Evolutionary conservation across 2,797 vertebrate species (phyloP).

Genomic region (Sebastes kiyomatsui): DNA sequence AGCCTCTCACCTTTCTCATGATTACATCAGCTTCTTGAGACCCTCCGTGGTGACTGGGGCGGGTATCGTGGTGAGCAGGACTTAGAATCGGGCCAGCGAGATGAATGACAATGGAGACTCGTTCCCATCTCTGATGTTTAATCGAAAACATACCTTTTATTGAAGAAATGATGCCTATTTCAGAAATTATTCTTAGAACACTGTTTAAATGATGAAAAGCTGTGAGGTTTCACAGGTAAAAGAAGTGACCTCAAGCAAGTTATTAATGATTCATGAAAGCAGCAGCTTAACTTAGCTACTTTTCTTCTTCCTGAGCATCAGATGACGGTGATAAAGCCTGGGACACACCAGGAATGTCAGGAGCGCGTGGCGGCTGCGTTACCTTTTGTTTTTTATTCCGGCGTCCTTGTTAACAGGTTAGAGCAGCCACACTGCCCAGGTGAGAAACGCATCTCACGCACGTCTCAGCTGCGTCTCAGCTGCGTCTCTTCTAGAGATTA

Average conservation of each 20-base stretch:
- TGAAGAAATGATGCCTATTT: neutral
- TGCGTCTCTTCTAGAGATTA: too few relatives aligned
- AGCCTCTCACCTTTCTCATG: slow-evolving; percentile 50
- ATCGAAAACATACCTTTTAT: neutral
- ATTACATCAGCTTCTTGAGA: slow-evolving; percentile 60
- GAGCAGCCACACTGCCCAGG: too few relatives aligned
- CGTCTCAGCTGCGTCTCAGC: too few relatives aligned
- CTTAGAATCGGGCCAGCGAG: neutral
- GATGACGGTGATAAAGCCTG: neutral
- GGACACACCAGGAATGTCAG: too few relatives aligned
- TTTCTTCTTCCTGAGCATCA: neutral
- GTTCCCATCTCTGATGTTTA: slow-evolving; percentile 2
- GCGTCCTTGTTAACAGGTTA: too few relatives aligned
- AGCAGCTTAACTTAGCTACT: neutral
- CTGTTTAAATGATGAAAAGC: neutral
- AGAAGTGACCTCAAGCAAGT: neutral
- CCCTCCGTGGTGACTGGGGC: slow-evolving; percentile 21
- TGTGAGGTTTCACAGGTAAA: neutral
- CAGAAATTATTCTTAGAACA: neutral
- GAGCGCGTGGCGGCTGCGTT: too few relatives aligned
- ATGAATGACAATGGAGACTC: slow-evolving; percentile 46
- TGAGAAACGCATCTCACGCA: too few relatives aligned
- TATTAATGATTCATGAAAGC: neutral
- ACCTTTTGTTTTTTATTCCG: too few relatives aligned
- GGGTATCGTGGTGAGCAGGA: neutral